Base-by-base conservation (phyloP, 1,140 invertebrate species). In the Acromyrmex charruanus region DNA sequence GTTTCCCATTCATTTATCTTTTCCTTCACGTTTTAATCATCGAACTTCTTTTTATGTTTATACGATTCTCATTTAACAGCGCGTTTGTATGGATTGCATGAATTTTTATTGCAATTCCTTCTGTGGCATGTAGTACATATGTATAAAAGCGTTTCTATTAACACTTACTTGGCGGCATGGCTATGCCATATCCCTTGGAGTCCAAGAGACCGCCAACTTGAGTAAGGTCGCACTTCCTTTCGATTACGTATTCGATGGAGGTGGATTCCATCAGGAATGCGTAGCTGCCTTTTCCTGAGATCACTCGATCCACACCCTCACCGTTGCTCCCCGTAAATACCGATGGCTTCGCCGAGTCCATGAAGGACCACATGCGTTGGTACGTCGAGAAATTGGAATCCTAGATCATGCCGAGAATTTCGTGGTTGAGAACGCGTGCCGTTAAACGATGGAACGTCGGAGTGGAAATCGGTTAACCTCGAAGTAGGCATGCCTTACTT, bases 231-330 rank as follows among this genome's bases (percentile, higher is more conserved):
- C 98, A 99, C 92, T 98, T 98, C 87, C 98, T 96, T 92, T 99
- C 98, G 9, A 98, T 98, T 53, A 98, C 97, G 93, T 99, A 99
- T 93, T 99, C 98, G 81, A 98, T 98, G 14, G 98, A 98, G 2
- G 98, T 98, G 10, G 98, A 99, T 96, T 99, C 98, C 98, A 99
- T 99, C 9, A 99, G 95, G 94, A 98, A 99, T 0, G 98, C 98
- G 93, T 99, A 99, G 61, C 96, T 97, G 66, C 98, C 98, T 92
- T 98, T 98, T 6, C 97, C 97, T 92, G 98, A 97, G 55, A 98
- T 96, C 0, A 99, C 98, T 44, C 98, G 95, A 28, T 98, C 97
- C 1, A 99, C 98, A 0, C 98, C 98, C 94, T 99, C 98, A 7
- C 97, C 96, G 94, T 98, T 99, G 89, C 97, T 98, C 71, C 96